Evolutionary conservation across 2,797 vertebrate species (phyloP), one percentile per base, ranked within the genome.

Genomic region (Mergus octosetaceus): DNA sequence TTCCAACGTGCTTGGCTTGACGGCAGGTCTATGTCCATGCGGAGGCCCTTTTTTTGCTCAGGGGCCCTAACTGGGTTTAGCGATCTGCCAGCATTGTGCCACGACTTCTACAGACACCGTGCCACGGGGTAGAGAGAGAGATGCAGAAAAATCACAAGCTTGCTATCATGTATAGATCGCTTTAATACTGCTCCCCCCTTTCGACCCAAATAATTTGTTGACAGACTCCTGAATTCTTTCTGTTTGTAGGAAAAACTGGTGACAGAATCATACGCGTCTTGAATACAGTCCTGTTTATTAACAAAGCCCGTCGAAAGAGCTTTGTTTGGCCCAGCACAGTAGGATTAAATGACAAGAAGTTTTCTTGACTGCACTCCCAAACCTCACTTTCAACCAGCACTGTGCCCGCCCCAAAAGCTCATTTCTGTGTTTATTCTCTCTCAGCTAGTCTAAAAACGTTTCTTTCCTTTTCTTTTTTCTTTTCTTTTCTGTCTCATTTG

Each of bases 331-430:
- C 76, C 71, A 74, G 81, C 89, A 83, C 81, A 83, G 86, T 72
- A 41, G 75, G 75, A 94, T 93, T 89, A 89, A 96, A 91, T 71
- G 45, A 90, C 90, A 85, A 87, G 87, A 93, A 93, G 85, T 92
- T 89, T 90, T 87, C 90, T 34, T 94, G 93, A 94, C 85, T 85
- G 51, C 0, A 0, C 6, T 93, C 72, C 92, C 92, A 95, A 96
- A 87, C 57, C 61, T 92, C 78, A 91, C 71, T 94, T 96, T 66
- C 71, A 90, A 13, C 71, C 66, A 77, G 43, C 91, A 34, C 36
- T 89, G 69, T 87, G 90, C 78, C 86, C 86, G 61, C 75, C 7
- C 10, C 5, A n/a, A 85, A 89, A 83, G 53, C 49, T 92, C 4
- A 0, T 90, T 89, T 73, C 75, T 70, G 92, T 82, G 56, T 92